Conservation (phyloP, 2,888 invertebrate species). For the Limnephilus auricula region DNA sequence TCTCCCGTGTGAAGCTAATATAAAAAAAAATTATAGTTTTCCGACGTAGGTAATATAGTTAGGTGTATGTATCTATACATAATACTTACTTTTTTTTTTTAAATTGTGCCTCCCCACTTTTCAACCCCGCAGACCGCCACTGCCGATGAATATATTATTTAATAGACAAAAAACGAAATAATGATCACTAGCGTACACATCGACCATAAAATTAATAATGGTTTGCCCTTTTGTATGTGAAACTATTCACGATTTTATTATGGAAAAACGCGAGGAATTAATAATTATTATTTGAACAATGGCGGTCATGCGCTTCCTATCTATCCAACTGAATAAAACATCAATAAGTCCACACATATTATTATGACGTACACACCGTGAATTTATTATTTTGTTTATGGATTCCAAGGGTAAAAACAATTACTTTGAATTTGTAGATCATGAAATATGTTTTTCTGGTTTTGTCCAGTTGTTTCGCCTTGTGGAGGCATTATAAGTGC, state of each 20-base stretch:
- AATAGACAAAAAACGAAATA: not conserved
- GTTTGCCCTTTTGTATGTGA: not conserved
- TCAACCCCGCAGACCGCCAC: not conserved
- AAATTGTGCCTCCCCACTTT: no score
- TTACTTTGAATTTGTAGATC: not conserved
- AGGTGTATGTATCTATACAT: no score
- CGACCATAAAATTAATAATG: not conserved
- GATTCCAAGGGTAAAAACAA: not conserved
- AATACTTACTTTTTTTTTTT: no score
- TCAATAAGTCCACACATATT: not conserved
- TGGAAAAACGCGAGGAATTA: not conserved
- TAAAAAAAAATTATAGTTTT: no score
- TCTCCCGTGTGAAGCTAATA: no score
- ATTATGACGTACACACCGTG: not conserved
- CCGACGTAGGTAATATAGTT: no score
- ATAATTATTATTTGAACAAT: slow-evolving; percentile 11
- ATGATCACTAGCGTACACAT: not conserved
- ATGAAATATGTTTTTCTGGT: not conserved
- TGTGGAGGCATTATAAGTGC: not conserved
- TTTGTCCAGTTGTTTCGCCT: not conserved
- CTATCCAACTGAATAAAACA: not conserved
- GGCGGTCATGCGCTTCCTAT: not conserved
- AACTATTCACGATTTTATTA: not conserved
- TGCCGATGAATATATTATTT: not conserved
- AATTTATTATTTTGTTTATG: not conserved